phyloP scores from a whole-genome alignment of 2,797 vertebrate genomes.

The Orestias chungarensis region DNA sequence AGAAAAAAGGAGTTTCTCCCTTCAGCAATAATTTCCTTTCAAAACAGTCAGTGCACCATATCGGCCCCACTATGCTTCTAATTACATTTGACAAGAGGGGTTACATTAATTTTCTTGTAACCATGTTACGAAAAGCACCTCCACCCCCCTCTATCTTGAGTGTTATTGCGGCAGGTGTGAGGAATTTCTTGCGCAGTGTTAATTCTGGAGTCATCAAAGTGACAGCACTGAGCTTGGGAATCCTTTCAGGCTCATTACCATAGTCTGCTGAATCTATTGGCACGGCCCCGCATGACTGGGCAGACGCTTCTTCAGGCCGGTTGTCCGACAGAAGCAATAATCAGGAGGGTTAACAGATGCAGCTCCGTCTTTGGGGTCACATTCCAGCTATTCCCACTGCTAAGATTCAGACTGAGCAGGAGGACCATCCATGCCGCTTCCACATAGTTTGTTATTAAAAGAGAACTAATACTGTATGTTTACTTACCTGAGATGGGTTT shows the following conservation, averaged over 20 bases:
- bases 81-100: slow-evolving; percentile 71
- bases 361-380: slow-evolving; percentile 65
- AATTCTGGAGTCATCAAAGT: slow-evolving; percentile 74
- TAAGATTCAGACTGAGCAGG: slow-evolving; percentile 36
- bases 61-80: slow-evolving; percentile 50
- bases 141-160: slow-evolving; percentile 62
- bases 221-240: slow-evolving; percentile 69
- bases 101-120: slow-evolving; percentile 66
- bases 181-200: slow-evolving; percentile 65
- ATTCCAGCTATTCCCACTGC: slow-evolving; percentile 57
- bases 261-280: slow-evolving; percentile 73
- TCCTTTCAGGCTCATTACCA: slow-evolving; percentile 73
- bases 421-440: slow-evolving; percentile 12
- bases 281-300: slow-evolving; percentile 64
- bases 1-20: slow-evolving; percentile 26
- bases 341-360: slow-evolving; percentile 73
- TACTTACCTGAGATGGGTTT: not conserved
- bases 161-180: slow-evolving; percentile 71
- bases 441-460: slow-evolving; percentile 18
- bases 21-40: slow-evolving; percentile 46
- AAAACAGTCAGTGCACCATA: slow-evolving; percentile 49
- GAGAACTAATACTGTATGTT: slow-evolving; percentile 16
- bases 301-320: slow-evolving; percentile 51
- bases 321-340: slow-evolving; percentile 68
- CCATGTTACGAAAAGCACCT: slow-evolving; percentile 54